These are phyloP conservation scores for Nomada lathburiana DNA, from an alignment of 2,888 invertebrate genomes.

Conservation along the genomic window DNA sequence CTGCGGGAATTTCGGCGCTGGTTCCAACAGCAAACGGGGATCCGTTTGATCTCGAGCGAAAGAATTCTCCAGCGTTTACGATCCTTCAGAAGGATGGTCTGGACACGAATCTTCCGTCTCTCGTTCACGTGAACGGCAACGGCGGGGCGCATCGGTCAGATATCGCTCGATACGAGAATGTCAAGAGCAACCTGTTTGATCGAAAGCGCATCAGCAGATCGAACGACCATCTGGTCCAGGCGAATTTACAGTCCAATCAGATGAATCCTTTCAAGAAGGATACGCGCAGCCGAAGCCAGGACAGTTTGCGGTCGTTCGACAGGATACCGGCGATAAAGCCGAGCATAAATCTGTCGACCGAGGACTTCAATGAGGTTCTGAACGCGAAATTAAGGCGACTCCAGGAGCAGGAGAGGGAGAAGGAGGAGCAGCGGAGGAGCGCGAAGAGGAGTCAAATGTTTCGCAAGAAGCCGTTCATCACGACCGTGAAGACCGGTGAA, in stretches of 20 bases:
- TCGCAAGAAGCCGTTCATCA: conserved; percentile 88
- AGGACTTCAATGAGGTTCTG: conserved; percentile 89
- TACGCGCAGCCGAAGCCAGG: conserved; percentile 84
- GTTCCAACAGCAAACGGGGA: conserved; percentile 63
- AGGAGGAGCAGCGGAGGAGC: conserved; percentile 70
- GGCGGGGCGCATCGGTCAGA: conserved; percentile 32
- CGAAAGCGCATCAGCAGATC: conserved; percentile 80
- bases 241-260: conserved; percentile 75
- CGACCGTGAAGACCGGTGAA: conserved; percentile 92
- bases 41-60: conserved; percentile 67
- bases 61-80: conserved; percentile 77
- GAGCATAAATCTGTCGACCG: conserved; percentile 83
- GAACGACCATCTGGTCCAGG: conserved; percentile 78
- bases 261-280: conserved; percentile 80
- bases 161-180: conserved; percentile 37
- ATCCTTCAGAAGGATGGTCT: conserved; percentile 79
- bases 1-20: conserved; percentile 79
- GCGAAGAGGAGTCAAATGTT: conserved; percentile 43
- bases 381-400: conserved; percentile 90
- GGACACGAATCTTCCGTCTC: conserved; percentile 76
- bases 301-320: conserved; percentile 82
- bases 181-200: conserved; percentile 69
- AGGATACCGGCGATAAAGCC: conserved; percentile 66
- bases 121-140: conserved; percentile 74
- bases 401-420: conserved; percentile 88